A percentile compares a stretch with the other conserved stretches of the same genome.
phyloP scores from a whole-genome alignment of 2,797 vertebrate genomes.

The Halcyon leucocephala region DNA sequence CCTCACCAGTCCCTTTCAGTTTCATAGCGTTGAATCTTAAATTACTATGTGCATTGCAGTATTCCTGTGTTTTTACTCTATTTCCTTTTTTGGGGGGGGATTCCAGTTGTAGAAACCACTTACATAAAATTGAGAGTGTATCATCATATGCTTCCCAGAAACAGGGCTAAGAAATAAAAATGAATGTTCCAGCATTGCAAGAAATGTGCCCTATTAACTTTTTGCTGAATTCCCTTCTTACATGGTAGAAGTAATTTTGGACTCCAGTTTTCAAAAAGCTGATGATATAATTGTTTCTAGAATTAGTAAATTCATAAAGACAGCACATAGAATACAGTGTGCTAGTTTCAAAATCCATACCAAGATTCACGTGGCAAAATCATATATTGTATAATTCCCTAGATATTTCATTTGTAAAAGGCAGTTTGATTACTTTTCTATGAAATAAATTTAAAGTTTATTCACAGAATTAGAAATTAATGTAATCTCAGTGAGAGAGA shows the following conservation, averaged over 20 bases:
- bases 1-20: neutral
- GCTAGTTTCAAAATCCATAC: neutral
- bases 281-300: neutral
- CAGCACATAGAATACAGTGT: neutral
- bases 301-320: neutral
- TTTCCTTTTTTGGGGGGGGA: neutral
- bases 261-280: neutral
- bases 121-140: neutral
- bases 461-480: slow-evolving; percentile 24
- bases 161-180: neutral
- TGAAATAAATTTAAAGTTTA: neutral
- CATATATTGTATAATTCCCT: neutral
- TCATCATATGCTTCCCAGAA: neutral
- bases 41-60: neutral
- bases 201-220: neutral
- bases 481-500: neutral
- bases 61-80: neutral
- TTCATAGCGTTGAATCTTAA: neutral
- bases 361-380: neutral
- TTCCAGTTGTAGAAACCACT: neutral
- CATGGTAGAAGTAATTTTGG: neutral
- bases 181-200: neutral
- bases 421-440: neutral
- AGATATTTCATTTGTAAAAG: neutral
- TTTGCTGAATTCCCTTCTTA: neutral